Conservation (phyloP, 30 jellyfish, hydroid and myxozoan genomes). For the Aurelia sp. region DNA sequence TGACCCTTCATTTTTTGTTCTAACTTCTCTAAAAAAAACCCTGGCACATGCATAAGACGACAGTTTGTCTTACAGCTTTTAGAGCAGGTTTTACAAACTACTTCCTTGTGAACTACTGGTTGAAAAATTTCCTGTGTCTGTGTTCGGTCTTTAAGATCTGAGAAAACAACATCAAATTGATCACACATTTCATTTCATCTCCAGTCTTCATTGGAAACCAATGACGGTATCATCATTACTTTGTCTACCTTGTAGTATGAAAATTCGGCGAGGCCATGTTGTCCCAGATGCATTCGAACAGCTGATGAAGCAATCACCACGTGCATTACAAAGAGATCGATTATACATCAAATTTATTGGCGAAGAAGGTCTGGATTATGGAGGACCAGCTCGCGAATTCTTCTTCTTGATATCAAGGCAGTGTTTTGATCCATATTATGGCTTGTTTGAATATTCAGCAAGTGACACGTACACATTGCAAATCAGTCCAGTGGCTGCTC, state of each 20-base stretch:
- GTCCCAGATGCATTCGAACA: slow-evolving; percentile 97
- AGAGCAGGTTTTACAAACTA: no score
- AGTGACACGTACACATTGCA: slow-evolving; percentile 98
- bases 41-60: no score
- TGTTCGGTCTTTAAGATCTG: no score
- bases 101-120: no score
- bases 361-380: slow-evolving; percentile 98
- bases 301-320: slow-evolving; percentile 89
- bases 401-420: slow-evolving; percentile 93
- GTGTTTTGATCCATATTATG: slow-evolving; percentile 95
- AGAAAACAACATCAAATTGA: no score
- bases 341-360: slow-evolving; percentile 95
- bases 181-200: no score
- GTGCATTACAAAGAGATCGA: slow-evolving; percentile 91
- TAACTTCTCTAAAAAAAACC: no score
- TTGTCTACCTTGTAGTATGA: slow-evolving; percentile 59
- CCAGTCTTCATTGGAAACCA: no score
- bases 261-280: slow-evolving; percentile 94
- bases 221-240: background rate
- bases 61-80: no score
- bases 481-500: slow-evolving; percentile 96
- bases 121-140: no score
- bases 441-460: slow-evolving; percentile 96
- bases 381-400: slow-evolving; percentile 99
- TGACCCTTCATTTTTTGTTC: no score